phyloP scores from a whole-genome alignment of 2,888 invertebrate genomes.

The Eudasyphora cyanicolor region DNA sequence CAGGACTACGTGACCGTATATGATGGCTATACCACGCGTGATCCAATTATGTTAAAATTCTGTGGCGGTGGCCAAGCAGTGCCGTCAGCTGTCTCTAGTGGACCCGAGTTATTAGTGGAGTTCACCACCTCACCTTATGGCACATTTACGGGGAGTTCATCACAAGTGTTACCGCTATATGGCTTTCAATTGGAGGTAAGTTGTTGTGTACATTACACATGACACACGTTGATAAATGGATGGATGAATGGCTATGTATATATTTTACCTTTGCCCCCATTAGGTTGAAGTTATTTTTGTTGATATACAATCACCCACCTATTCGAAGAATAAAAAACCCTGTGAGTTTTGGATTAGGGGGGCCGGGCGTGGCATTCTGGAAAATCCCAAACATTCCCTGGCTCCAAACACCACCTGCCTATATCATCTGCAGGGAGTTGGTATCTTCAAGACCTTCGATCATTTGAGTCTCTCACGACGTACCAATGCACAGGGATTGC shows the following conservation, averaged over 20 bases:
- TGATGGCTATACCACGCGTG: conserved; percentile 93
- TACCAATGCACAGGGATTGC: conserved; percentile 73
- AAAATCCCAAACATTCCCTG: conserved; percentile 91
- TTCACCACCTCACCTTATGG: conserved; percentile 94
- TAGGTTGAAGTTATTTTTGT: conserved; percentile 89
- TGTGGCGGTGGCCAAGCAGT: conserved; percentile 94
- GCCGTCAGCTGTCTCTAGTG: conserved; percentile 92
- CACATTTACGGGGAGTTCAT: conserved; percentile 89
- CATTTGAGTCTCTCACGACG: conserved; percentile 82
- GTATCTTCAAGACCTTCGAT: conserved; percentile 82
- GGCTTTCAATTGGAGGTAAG: conserved; percentile 94
- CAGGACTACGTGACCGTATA: conserved; percentile 93
- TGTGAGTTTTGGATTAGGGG: conserved; percentile 94
- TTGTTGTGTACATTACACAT: conserved; percentile 46
- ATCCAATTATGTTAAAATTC: conserved; percentile 93
- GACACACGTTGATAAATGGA: not conserved
- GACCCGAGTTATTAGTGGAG: conserved; percentile 92
- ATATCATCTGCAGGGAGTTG: conserved; percentile 88
- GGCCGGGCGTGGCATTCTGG: conserved; percentile 88
- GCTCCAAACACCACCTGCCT: conserved; percentile 94
- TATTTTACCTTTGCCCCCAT: conserved; percentile 14
- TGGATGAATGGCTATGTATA: not conserved
- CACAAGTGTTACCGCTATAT: conserved; percentile 88
- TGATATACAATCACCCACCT: conserved; percentile 90
- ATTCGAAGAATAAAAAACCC: conserved; percentile 90